Evolutionary conservation across 2,113 vertebrate species (phyloP), one percentile per base, ranked within the genome.

Genomic region (Acanthisitta chloris): DNA sequence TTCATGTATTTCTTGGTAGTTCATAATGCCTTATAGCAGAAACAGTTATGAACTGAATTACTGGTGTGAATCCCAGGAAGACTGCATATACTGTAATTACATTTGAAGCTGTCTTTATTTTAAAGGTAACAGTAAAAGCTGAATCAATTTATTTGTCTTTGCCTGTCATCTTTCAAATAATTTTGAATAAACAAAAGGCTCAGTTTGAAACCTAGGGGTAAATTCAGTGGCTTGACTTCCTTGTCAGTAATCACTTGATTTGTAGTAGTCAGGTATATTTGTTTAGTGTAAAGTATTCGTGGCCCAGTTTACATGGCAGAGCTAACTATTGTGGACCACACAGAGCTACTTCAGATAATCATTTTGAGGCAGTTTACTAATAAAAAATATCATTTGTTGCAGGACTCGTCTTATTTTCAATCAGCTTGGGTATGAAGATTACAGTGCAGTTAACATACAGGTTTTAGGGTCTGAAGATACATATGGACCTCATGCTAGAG

Each of bases 381-480:
- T 97, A 57, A 79, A 59, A 67, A 46, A 58, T 71, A 93, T 86
- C 42, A 73, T 96, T 94, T 96, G 86, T 92, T 94, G 40, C 87
- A 99, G 98, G 95, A 98, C 98, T 51, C 98, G 85, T 91, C 94
- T 98, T 9, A 98, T 99, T 70, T 99, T 99, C 81, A 95, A 97
- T 88, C 98, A 99, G 90, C 62, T 98, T 49, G 96, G 97, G 46
- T 92, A 99, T 85, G 98, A 98, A 58, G 98, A 99, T 91, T 99
- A 98, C 96, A 98, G 81, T 93, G 96, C 98, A 3, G 97, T 99
- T 92, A 98, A 99, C 73, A 28, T 99, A 86, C 98, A 99, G 93
- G 95, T 99, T 80, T 98, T 99, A 70, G 99, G 98, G 81, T 98
- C 98, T 23, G 99, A 99, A 96, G 98, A 99, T 96, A 98, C 98